Evolutionary conservation across 2,113 vertebrate genomes (phyloP).

Genomic region (Gasterosteus nipponicus): DNA sequence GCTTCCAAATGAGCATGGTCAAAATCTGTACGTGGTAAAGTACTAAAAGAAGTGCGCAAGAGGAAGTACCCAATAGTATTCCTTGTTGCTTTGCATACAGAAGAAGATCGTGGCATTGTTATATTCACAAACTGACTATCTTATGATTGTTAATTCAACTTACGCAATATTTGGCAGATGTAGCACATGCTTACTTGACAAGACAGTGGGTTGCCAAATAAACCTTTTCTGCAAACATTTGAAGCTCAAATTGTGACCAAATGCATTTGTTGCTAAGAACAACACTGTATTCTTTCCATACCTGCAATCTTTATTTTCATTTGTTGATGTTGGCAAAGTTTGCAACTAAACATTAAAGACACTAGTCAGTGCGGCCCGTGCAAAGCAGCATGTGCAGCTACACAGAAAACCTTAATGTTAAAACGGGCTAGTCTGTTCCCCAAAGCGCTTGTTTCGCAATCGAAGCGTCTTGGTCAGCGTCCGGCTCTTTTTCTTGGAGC

Average conservation of each 20-base stretch:
- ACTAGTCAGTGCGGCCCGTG: conserved; percentile 2
- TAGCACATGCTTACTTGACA: background rate
- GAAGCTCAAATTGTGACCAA: background rate
- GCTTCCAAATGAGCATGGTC: no score
- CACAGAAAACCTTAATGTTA: background rate
- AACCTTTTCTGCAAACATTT: background rate
- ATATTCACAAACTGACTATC: background rate
- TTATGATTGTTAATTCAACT: background rate
- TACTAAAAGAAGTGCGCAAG: background rate
- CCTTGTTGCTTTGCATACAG: background rate
- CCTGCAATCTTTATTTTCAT: background rate
- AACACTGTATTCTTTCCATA: background rate
- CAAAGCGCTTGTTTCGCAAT: conserved; percentile 2
- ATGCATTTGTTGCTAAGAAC: background rate
- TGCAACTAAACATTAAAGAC: background rate
- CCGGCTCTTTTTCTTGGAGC: conserved; percentile 2
- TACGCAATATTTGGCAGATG: background rate
- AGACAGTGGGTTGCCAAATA: background rate
- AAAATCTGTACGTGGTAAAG: background rate
- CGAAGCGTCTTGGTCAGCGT: background rate
- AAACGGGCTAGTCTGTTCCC: background rate
- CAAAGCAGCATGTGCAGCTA: conserved; percentile 5
- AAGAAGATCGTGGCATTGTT: background rate
- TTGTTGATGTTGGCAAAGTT: background rate
- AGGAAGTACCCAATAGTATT: background rate